Conservation (phyloP, 2,888 invertebrate species). For the Protodeltote pygarga region DNA sequence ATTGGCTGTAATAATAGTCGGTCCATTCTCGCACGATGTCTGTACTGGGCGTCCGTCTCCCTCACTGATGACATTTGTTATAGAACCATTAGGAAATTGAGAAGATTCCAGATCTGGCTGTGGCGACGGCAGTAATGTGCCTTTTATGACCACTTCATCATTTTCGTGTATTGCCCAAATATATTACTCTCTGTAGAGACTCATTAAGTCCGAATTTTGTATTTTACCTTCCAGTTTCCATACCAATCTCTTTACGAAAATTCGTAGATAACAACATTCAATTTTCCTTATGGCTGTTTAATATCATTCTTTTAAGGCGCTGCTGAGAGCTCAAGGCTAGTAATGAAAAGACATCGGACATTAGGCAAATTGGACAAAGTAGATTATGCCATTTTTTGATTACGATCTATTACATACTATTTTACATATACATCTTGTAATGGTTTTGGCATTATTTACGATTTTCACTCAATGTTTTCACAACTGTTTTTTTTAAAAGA, state of each 20-base stretch:
- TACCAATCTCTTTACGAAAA: background rate
- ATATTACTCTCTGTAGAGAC: conserved; percentile 39
- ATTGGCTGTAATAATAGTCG: conserved; percentile 53
- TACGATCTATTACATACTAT: background rate
- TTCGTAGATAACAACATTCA: background rate
- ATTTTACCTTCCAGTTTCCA: conserved; percentile 19
- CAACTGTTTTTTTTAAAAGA: background rate
- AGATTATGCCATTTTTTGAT: conserved; percentile 1
- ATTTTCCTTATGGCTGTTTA: conserved; percentile 29
- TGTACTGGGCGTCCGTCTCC: conserved; percentile 31
- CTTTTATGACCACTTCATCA: conserved; percentile 69
- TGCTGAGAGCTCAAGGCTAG: background rate
- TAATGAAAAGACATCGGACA: conserved; percentile 1
- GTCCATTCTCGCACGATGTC: conserved; percentile 51
- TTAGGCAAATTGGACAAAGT: conserved; percentile 2
- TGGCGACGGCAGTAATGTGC: conserved; percentile 55
- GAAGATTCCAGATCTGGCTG: conserved; percentile 61
- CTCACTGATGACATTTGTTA: conserved; percentile 56
- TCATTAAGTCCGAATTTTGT: conserved; percentile 35
- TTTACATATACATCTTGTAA: background rate
- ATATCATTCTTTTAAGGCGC: conserved; percentile 22
- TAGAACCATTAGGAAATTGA: conserved; percentile 70
- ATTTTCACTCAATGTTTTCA: background rate
- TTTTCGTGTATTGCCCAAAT: conserved; percentile 55
- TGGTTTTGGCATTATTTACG: background rate